Evolutionary conservation across 2,113 vertebrate species (phyloP), one percentile per base, ranked within the genome.

Genomic region (Turnix velox): DNA sequence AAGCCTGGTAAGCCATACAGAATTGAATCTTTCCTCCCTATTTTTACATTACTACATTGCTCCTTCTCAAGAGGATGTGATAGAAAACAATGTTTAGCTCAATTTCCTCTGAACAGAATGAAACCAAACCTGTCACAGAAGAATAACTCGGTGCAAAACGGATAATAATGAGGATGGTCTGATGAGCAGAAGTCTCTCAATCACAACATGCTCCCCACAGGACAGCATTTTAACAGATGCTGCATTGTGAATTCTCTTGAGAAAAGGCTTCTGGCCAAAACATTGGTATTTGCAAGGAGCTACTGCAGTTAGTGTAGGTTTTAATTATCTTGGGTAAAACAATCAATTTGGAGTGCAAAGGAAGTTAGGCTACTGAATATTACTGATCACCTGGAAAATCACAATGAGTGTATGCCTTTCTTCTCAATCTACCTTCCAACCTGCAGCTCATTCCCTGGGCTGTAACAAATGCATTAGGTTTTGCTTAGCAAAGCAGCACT

Each of bases 241-340:
- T 85, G 87, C 74, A 65, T 69, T 84, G 77, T 87, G 84, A 85
- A 87, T 87, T 85, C 40, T 92, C 94, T 94, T 94, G 86, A 93
- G 86, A 94, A 94, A 95, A 93, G 35, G 83, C 89, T 92, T 63
- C 88, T 91, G 82, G 92, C 95, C 89, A 90, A 88, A 95, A 95
- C 63, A 90, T 43, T 94, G 93, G 81, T 87, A 90, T 96, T 91
- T 84, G 88, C 71, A 84, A 94, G 81, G 86, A 95, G 88, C 88
- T 91, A 79, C 73, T 77, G 55, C 81, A 85, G 78, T 95, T 87
- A 69, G 75, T 90, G 87, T 69, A 91, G 37, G 30, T 62, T 95
- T 97, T 93, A 93, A 96, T 96, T 93, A 96, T 92, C 92, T 88
- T 57, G 76, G 68, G 84, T 86, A 90, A 93, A 92, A 93, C 87